A percentile compares a stretch with the other conserved stretches of the same genome.
phyloP scores from a whole-genome alignment of 2,797 vertebrate genomes.

The Gila robusta region DNA sequence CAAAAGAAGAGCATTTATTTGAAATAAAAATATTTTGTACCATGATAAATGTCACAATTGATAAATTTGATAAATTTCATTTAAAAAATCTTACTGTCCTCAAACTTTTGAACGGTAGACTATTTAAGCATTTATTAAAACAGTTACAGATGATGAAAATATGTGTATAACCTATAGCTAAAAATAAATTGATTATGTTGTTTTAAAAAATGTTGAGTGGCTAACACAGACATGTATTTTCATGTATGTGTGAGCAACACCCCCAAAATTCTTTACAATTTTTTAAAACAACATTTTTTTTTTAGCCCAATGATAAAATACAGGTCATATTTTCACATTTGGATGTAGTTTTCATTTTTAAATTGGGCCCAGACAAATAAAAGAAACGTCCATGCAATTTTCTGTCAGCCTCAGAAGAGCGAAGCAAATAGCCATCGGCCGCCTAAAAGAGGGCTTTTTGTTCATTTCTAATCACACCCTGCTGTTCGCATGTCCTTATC shows the following conservation, averaged over 20 bases:
- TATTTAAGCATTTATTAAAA: not conserved
- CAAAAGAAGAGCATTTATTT: not conserved
- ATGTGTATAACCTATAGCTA: not conserved
- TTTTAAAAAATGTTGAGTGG: too few relatives aligned
- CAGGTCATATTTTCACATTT: not conserved
- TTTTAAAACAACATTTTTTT: not conserved
- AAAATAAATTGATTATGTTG: too few relatives aligned
- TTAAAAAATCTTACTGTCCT: not conserved
- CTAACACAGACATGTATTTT: too few relatives aligned
- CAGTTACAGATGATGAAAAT: not conserved
- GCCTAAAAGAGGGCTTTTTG: slow-evolving; percentile 29
- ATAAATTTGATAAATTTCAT: not conserved
- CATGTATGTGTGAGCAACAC: not conserved
- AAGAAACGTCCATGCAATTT: slow-evolving; percentile 50
- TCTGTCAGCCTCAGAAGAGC: slow-evolving; percentile 38
- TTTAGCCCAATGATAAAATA: not conserved
- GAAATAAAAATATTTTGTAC: not conserved
- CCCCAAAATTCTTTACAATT: not conserved
- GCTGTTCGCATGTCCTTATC: slow-evolving; percentile 50
- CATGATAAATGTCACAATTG: not conserved
- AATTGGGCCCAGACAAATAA: not conserved
- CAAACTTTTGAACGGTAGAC: not conserved
- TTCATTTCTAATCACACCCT: slow-evolving; percentile 57
- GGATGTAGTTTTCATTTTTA: not conserved
- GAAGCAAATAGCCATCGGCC: slow-evolving; percentile 21